Evolutionary conservation across 2,797 vertebrate species (phyloP).

Genomic region (Mormyrops attenuatus): DNA sequence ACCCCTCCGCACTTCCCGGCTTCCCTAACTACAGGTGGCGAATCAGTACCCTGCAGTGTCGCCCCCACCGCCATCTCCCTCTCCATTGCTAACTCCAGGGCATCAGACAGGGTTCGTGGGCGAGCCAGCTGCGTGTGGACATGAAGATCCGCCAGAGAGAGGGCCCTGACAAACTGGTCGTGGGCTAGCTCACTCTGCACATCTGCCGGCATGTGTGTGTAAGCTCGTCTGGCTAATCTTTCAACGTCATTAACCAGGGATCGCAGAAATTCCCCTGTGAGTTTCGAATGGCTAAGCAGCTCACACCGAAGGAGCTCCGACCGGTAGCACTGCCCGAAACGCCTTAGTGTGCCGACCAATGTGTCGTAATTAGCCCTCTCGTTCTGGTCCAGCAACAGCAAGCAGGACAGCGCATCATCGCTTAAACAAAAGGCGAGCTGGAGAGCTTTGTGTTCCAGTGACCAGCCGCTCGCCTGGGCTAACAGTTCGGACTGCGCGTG

Average conservation of each 20-base stretch:
- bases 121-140: too few relatives aligned
- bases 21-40: neutral
- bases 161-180: slow-evolving; percentile 17
- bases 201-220: neutral
- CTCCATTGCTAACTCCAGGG: neutral
- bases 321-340: slow-evolving; percentile 15
- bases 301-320: slow-evolving; percentile 1
- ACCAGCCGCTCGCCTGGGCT: too few relatives aligned
- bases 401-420: too few relatives aligned
- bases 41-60: neutral
- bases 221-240: too few relatives aligned
- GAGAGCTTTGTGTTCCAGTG: too few relatives aligned
- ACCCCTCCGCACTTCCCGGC: neutral
- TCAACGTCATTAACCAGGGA: too few relatives aligned
- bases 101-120: neutral
- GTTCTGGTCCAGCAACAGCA: too few relatives aligned
- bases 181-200: slow-evolving; percentile 21
- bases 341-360: neutral
- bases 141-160: too few relatives aligned
- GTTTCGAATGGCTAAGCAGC: neutral
- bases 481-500: too few relatives aligned
- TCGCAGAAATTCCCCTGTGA: neutral
- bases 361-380: too few relatives aligned
- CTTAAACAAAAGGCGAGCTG: too few relatives aligned
- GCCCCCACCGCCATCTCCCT: neutral